A percentile compares a stretch with the other conserved stretches of the same genome.
Evolutionary conservation across 2,113 vertebrate species (phyloP).

Genomic region (Caranx melampygus): DNA sequence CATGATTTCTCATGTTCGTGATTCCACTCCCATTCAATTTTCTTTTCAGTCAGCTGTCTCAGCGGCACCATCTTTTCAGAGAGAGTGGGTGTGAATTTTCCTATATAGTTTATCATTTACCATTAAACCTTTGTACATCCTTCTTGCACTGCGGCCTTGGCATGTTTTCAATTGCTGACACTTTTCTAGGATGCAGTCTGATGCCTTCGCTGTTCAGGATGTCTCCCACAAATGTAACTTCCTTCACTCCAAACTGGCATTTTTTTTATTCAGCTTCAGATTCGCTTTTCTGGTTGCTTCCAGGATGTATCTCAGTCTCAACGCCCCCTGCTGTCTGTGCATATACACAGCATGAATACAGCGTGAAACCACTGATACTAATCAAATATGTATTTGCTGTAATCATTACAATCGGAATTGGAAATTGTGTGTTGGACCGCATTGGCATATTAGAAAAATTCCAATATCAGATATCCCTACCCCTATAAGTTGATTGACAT

Average conservation of each 20-base stretch:
- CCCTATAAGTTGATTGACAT: no score
- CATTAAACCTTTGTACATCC: neutral
- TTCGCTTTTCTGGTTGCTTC: conserved; percentile 5
- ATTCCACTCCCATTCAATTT: conserved; percentile 8
- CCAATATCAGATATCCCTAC: no score
- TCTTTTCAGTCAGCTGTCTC: conserved; percentile 7
- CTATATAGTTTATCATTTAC: conserved; percentile 13
- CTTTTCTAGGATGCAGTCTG: conserved; percentile 7
- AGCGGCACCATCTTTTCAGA: neutral
- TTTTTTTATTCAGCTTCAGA: conserved; percentile 16
- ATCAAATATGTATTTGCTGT: no score
- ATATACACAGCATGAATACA: no score
- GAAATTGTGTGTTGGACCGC: no score
- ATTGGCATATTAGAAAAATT: no score
- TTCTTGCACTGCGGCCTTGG: conserved; percentile 15
- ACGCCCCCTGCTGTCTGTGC: no score
- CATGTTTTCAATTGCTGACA: conserved; percentile 26
- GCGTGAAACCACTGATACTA: no score
- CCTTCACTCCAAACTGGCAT: neutral
- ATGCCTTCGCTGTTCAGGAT: conserved; percentile 16
- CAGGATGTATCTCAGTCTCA: neutral
- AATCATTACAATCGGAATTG: no score
- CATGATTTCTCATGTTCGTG: conserved; percentile 23
- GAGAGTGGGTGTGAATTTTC: conserved; percentile 22
- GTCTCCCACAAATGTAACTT: conserved; percentile 10